Percentiles rank a stretch among this genome's conserved stretches.
Conservation (phyloP, 2,113 vertebrate species). For the Callipepla californica region DNA sequence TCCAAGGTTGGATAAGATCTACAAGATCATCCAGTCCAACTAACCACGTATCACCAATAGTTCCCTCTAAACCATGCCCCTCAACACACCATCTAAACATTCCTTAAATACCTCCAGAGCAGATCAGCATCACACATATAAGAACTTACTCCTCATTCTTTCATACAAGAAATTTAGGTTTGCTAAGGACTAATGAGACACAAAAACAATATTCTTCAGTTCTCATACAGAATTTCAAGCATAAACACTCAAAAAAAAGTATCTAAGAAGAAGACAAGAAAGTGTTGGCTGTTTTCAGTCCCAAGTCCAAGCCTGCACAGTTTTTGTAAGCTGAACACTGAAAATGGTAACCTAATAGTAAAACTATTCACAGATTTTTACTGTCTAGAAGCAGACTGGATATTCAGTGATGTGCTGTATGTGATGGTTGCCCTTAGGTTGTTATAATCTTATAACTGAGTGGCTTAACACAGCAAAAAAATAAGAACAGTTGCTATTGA, state of each 20-base stretch:
- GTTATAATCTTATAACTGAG: neutral
- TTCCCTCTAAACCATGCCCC: too few relatives aligned
- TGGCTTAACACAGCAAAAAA: neutral
- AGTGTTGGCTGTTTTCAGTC: neutral
- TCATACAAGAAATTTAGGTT: neutral
- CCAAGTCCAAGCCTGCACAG: neutral
- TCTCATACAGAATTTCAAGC: neutral
- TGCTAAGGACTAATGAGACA: neutral
- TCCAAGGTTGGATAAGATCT: too few relatives aligned
- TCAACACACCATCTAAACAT: too few relatives aligned
- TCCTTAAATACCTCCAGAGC: neutral
- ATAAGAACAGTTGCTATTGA: neutral
- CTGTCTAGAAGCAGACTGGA: neutral
- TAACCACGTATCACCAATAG: too few relatives aligned
- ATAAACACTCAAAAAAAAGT: neutral
- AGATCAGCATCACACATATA: neutral
- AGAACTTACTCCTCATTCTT: neutral
- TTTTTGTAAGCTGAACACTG: neutral
- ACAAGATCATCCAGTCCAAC: too few relatives aligned
- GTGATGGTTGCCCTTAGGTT: neutral
- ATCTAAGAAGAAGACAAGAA: neutral
- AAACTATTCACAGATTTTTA: neutral
- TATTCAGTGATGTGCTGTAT: neutral
- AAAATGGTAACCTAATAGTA: neutral
- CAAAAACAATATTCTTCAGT: neutral